These are phyloP conservation scores for Diuraphis noxia DNA, from an alignment of 1,140 invertebrate species.

Conservation along the genomic window DNA sequence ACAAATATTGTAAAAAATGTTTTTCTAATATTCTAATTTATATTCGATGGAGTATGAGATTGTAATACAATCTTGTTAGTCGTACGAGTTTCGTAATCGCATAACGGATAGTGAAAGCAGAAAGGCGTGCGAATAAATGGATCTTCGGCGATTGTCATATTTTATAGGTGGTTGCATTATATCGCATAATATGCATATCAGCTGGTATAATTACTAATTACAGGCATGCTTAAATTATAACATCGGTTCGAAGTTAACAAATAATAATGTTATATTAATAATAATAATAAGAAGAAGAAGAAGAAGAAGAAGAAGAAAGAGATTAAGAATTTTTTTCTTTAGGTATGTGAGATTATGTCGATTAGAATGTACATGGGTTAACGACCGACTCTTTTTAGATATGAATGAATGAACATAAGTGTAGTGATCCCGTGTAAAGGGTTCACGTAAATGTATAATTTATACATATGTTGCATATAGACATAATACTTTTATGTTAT, in stretches of 20 bases:
- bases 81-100: neutral
- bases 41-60: neutral
- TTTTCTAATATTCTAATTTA: neutral
- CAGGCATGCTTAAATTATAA: neutral
- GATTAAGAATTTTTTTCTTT: neutral
- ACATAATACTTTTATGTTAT: neutral
- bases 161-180: neutral
- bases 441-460: neutral
- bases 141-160: neutral
- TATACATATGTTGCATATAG: neutral
- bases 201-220: neutral
- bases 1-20: neutral
- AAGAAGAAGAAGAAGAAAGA: neutral
- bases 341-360: neutral
- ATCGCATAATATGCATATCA: too few species aligned
- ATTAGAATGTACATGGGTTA: neutral
- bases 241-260: neutral
- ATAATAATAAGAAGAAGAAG: neutral
- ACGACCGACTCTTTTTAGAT: neutral
- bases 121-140: neutral
- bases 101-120: neutral
- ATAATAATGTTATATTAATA: neutral
- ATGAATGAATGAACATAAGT: neutral
- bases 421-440: neutral
- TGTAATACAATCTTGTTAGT: neutral